Evolutionary conservation across 2,113 vertebrate genomes (phyloP), one percentile per base, ranked within the genome.

Genomic region (Galbula dea): DNA sequence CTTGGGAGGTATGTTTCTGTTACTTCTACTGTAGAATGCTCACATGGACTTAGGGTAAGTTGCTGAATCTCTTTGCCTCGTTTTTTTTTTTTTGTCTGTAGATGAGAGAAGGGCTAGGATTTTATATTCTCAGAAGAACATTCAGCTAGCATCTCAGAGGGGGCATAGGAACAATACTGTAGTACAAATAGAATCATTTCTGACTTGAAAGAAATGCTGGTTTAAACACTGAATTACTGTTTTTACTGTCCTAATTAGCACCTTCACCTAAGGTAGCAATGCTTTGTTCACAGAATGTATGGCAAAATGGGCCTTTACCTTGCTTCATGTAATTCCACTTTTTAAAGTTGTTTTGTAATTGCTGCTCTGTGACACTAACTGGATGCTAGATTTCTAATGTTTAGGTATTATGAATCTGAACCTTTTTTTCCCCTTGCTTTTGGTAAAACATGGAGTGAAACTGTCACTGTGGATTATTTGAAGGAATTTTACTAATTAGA

Each of bases 401-500:
- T 83, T 63, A 81, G 87, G 79, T 82, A 65, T 69, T 73, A 62
- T 34, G 82, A 69, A 82, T 76, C 71, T 46, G 54, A 90, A 87
- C 10, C 11, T 22, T 77, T 91, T 67, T 62, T 2, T 10, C 15
- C 1, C 23, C 13, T 34, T 48, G 2, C 41, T 82, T 86, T 73
- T 17, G 49, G 18, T 93, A 82, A 84, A 88, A 61, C 36, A 39
- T 26, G 41, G 57, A 86, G 34, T 43, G 66, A 91, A 85, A 69
- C 32, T 6, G 5, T 90, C 30, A 12, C 88, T 93, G 41, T 73
- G 73, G 71, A 83, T 93, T 90, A 86, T 95, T 86, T 82, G 72
- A 93, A 54, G 58, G 74, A 89, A 85, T 87, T 96, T 94, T 89
- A 58, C 48, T 85, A 80, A 87, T 94, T 95, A 94, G 90, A 92